Conservation (phyloP, 2,888 invertebrate species). For the Entomobrya multifasciata region DNA sequence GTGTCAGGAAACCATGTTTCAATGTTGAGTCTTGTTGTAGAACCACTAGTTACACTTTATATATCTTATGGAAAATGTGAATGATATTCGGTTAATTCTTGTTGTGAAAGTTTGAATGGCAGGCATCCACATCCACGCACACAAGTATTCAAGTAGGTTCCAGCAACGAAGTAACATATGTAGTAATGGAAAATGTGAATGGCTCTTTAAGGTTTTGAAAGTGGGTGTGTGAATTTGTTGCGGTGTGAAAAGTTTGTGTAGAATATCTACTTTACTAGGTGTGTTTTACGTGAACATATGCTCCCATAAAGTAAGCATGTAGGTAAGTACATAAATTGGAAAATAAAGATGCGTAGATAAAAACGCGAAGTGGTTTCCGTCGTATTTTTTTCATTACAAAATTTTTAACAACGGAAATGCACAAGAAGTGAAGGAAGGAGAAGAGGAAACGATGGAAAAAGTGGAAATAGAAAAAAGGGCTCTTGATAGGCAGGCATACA, state of each 20-base stretch:
- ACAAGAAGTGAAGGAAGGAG: background rate
- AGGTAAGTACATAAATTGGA: too few species aligned
- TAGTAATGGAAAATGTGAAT: slow-evolving; percentile 5
- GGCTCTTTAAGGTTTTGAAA: slow-evolving; percentile 1
- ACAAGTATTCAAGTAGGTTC: background rate
- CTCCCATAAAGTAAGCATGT: too few species aligned
- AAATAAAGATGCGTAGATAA: too few species aligned
- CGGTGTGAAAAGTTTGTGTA: too few species aligned
- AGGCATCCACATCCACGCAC: too few species aligned
- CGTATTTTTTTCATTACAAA: slow-evolving; percentile 23
- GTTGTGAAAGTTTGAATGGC: too few species aligned
- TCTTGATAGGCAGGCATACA: background rate
- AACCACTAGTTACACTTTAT: too few species aligned
- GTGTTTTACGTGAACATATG: background rate
- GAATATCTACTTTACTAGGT: too few species aligned
- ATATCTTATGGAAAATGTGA: too few species aligned
- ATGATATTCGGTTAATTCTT: too few species aligned
- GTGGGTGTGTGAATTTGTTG: background rate
- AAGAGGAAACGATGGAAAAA: background rate
- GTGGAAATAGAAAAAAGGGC: slow-evolving; percentile 4
- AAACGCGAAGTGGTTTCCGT: slow-evolving; percentile 30
- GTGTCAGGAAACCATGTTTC: too few species aligned
- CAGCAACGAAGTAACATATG: background rate
- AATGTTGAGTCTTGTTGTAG: too few species aligned
- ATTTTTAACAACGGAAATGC: background rate